Base-by-base conservation (phyloP, 2,888 invertebrate genomes). In the Brachylomia viminalis region DNA sequence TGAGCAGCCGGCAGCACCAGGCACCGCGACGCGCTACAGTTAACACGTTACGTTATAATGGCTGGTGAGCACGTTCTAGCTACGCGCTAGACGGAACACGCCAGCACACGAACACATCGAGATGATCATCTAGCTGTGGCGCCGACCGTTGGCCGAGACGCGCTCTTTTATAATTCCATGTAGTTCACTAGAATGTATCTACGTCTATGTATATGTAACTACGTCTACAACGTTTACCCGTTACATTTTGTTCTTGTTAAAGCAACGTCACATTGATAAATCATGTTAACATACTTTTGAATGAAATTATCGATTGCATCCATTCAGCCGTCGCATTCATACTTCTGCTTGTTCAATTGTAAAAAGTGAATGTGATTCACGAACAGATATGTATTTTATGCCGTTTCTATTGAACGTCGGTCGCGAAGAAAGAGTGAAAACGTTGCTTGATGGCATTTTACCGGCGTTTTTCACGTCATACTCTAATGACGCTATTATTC, bases 1-100 rank as follows among this genome's bases (percentile, higher is more conserved):
- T 70, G 82, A 82, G 76, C 83, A 79, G 76, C 10, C 78, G 70
- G 77, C 52, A 70, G 84, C 82, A 79, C 90, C 93, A 91, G 84
- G 86, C 87, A 93, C 92, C 93, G 94, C 89, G 91, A 94, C 93
- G 92, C 66, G 84, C 89, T 93, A 94, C 95, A 94, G 94, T 94
- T 94, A 95, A 85, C 72, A 77, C 81, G 87, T 92, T 91, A 91
- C 89, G 92, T 91, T 92, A 89, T 90, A 91, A 91, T 91, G 91
- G 90, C 79, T 88, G 84, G 82, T 82, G 87, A 82, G 77, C 88
- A 83, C 88, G 90, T 87, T 88, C 91, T 88, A 90, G 86, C 91
- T 90, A 88, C 87, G 82, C 91, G 90, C 81, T 77, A 87, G 84
- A 90, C 89, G 90, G 91, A 72, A 56, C 72, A 65, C 65, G 65